A percentile compares a stretch with the other conserved stretches of the same genome.
phyloP scores from a whole-genome alignment of 2,888 invertebrate genomes.

The Hipparchia sbordonii region DNA sequence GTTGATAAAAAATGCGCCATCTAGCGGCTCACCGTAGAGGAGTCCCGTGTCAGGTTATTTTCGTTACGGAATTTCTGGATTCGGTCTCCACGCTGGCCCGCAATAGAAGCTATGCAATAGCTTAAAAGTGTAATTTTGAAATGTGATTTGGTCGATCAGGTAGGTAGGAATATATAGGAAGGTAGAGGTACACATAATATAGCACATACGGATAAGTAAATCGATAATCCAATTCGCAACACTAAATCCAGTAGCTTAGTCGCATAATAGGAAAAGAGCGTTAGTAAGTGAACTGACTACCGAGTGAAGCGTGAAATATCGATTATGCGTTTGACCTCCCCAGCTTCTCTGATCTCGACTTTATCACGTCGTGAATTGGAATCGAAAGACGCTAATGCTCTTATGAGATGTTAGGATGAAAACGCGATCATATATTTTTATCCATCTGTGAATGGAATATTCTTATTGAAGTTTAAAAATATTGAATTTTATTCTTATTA shows the following conservation, averaged over 20 bases:
- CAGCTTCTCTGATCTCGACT: conserved; percentile 45
- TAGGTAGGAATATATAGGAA: too few species aligned
- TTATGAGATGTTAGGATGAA: conserved; percentile 24
- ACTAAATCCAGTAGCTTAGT: conserved; percentile 1
- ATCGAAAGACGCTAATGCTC: conserved; percentile 43
- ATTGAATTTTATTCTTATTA: not conserved
- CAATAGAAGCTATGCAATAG: too few species aligned
- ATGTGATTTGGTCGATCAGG: too few species aligned
- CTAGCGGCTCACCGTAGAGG: too few species aligned
- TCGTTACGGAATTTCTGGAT: too few species aligned
- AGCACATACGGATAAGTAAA: too few species aligned
- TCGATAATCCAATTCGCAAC: not conserved
- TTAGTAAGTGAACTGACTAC: not conserved
- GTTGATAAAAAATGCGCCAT: too few species aligned
- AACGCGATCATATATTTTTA: conserved; percentile 18
- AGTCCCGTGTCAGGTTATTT: too few species aligned
- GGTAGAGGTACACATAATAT: too few species aligned
- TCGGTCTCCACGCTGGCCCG: too few species aligned
- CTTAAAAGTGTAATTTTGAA: too few species aligned
- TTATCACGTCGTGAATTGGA: conserved; percentile 60
- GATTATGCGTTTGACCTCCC: conserved; percentile 50
- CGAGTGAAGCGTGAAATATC: conserved; percentile 50
- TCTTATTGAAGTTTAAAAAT: conserved; percentile 4
- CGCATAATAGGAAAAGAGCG: conserved; percentile 10
- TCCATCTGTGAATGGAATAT: not conserved